phyloP scores from a whole-genome alignment of 2,113 vertebrate species.

The Pelobates fuscus region DNA sequence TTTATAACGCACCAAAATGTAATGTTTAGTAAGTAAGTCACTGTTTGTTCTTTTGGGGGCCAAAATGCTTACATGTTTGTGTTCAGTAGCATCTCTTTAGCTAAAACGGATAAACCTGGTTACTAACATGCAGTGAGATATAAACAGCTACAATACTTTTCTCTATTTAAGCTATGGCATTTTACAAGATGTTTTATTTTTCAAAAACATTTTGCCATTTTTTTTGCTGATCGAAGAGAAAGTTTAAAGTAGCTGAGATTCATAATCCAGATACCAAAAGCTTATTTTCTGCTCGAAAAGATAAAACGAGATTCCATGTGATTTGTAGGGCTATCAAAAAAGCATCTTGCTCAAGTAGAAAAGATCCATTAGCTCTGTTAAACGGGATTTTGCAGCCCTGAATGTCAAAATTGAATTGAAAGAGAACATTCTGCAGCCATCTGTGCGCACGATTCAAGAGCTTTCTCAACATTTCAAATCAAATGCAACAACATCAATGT shows the following conservation, averaged over 20 bases:
- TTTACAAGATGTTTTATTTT: constrained; percentile 31
- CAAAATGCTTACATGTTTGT: no score
- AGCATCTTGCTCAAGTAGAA: constrained; percentile 43
- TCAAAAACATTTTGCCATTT: constrained; percentile 35
- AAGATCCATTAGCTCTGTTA: constrained; percentile 34
- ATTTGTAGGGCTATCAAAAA: constrained; percentile 40
- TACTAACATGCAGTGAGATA: not conserved
- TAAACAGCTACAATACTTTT: no score
- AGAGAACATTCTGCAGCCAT: constrained; percentile 5
- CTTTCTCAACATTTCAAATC: not conserved
- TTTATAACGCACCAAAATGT: no score
- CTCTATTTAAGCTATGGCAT: not conserved
- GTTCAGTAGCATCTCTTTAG: no score
- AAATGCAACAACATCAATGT: not conserved
- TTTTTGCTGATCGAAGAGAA: constrained; percentile 16
- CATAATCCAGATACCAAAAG: constrained; percentile 29
- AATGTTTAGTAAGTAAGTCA: no score
- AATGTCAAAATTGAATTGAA: constrained; percentile 36
- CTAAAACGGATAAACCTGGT: not conserved
- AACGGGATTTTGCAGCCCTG: constrained; percentile 17
- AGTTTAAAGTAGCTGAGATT: constrained; percentile 27
- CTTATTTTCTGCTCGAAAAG: constrained; percentile 31
- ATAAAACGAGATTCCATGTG: constrained; percentile 24
- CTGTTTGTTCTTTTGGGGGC: no score
- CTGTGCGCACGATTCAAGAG: not conserved